These are phyloP conservation scores for Eupsilia transversa DNA, from an alignment of 2,888 invertebrate genomes.

Conservation along the genomic window DNA sequence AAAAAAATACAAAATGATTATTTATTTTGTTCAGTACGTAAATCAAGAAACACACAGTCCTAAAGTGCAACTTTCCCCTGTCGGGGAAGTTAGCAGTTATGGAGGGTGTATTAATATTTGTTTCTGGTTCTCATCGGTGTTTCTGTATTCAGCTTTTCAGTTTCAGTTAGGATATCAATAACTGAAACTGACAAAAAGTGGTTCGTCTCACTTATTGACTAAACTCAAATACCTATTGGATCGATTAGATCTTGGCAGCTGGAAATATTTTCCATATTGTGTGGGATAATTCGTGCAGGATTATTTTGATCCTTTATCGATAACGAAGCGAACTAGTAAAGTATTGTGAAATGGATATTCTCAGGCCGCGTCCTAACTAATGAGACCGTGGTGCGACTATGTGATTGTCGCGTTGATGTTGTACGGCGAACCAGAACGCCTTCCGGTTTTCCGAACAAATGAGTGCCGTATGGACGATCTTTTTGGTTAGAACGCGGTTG, in stretches of 20 bases:
- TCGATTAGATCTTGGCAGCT: background rate
- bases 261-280: background rate
- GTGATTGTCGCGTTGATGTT: background rate
- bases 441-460: background rate
- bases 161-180: background rate
- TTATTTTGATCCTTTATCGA: background rate
- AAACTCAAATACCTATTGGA: background rate
- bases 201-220: background rate
- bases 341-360: background rate
- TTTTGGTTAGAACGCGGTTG: background rate
- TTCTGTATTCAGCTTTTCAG: background rate
- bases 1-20: background rate
- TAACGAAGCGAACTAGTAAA: too few species aligned
- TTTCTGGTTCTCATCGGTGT: background rate
- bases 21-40: background rate
- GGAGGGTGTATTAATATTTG: constrained; percentile 11
- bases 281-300: background rate
- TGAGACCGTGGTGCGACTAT: too few species aligned
- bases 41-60: background rate
- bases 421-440: background rate
- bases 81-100: constrained; percentile 12
- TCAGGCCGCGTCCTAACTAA: background rate
- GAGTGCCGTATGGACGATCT: background rate
- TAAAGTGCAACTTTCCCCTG: constrained; percentile 13
- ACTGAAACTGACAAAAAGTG: too few species aligned